phyloP scores from a whole-genome alignment of 2,888 invertebrate species.

The Troilus luridus region DNA sequence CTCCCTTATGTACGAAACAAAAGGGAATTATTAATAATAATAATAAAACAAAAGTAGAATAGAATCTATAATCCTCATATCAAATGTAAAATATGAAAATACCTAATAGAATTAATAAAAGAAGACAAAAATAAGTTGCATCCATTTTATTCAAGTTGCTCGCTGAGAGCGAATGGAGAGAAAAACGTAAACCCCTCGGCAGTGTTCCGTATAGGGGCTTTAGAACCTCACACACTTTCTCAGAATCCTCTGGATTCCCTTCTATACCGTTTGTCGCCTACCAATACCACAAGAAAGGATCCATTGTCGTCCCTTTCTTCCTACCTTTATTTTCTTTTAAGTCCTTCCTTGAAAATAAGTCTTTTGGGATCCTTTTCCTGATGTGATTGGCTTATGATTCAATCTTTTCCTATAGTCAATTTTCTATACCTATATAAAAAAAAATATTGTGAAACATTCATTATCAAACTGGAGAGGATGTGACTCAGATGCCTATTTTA shows the following conservation, averaged over 20 bases:
- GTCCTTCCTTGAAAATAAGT: slow-evolving; percentile 26
- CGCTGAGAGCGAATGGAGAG: background rate
- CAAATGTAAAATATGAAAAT: background rate
- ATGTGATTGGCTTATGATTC: slow-evolving; percentile 28
- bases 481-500: too few species aligned
- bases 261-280: slow-evolving; percentile 21
- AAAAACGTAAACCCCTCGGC: background rate
- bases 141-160: background rate
- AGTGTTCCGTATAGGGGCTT: slow-evolving; percentile 35
- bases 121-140: background rate
- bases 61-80: too few species aligned
- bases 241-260: slow-evolving; percentile 3
- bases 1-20: too few species aligned
- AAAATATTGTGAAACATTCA: background rate
- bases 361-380: background rate
- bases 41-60: too few species aligned
- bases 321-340: slow-evolving; percentile 21
- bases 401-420: slow-evolving; percentile 9
- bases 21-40: too few species aligned
- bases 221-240: slow-evolving; percentile 41
- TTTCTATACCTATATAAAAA: background rate
- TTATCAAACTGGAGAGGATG: background rate
- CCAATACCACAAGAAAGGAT: slow-evolving; percentile 16
- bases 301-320: slow-evolving; percentile 33
- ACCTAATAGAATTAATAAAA: background rate